Evolutionary conservation across 1,140 invertebrate species (phyloP).

Genomic region (Neodiprion fabricii): DNA sequence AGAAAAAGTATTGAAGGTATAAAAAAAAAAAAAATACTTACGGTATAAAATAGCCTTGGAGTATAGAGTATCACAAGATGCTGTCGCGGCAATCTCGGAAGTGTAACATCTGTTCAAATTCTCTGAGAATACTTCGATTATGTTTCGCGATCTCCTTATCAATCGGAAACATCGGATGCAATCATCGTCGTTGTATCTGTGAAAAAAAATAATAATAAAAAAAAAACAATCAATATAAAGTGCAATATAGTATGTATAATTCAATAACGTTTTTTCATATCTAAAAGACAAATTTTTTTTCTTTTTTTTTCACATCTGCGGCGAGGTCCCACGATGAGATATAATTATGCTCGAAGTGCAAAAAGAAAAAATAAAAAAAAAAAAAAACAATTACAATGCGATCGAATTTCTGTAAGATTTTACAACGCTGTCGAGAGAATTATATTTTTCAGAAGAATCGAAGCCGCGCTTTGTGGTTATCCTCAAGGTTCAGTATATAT

Average conservation of each 20-base stretch:
- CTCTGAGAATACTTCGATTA: conserved; percentile 70
- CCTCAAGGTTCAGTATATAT: neutral
- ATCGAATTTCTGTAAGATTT: too few species aligned
- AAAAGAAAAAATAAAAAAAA: too few species aligned
- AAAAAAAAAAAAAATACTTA: conserved; percentile 37
- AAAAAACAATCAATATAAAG: too few species aligned
- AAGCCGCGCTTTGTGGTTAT: neutral
- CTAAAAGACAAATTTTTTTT: too few species aligned
- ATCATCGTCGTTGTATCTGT: conserved; percentile 62
- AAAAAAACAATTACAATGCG: too few species aligned
- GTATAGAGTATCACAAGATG: conserved; percentile 64
- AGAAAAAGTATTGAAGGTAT: neutral
- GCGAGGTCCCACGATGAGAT: too few species aligned
- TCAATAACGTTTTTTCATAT: too few species aligned
- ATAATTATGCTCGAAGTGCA: too few species aligned
- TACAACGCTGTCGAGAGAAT: too few species aligned
- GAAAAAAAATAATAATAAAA: conserved; percentile 23
- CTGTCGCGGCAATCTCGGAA: conserved; percentile 65
- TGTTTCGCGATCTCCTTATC: conserved; percentile 66
- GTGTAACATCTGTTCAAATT: conserved; percentile 70
- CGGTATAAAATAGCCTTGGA: conserved; percentile 55
- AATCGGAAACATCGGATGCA: conserved; percentile 72
- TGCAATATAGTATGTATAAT: too few species aligned
- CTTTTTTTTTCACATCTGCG: too few species aligned
- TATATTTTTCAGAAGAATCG: too few species aligned